These are phyloP conservation scores for Hemiprocne comata DNA, from an alignment of 2,113 vertebrate genomes.

Conservation along the genomic window DNA sequence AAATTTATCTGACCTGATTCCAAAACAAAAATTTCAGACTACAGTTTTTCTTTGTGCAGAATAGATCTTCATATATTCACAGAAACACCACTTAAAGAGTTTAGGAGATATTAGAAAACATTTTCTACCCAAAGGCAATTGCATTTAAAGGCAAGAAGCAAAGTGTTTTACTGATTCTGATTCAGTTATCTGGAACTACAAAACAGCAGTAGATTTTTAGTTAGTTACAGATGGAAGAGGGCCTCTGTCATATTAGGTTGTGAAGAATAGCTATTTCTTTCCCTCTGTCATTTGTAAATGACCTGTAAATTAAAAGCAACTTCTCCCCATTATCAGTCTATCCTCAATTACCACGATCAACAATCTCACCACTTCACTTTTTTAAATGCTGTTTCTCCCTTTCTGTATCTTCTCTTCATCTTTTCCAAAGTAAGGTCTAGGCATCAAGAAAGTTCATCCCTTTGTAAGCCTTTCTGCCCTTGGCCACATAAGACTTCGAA, in stretches of 20 bases:
- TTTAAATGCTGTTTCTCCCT: not conserved
- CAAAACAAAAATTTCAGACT: slow-evolving; percentile 15
- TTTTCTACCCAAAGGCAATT: not conserved
- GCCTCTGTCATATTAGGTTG: not conserved
- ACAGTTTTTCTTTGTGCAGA: not conserved
- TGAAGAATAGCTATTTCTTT: not conserved
- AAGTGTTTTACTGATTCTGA: not conserved
- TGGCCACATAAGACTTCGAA: not conserved
- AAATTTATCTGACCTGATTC: not conserved
- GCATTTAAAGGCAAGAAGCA: not conserved
- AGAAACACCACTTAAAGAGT: not conserved
- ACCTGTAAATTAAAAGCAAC: not conserved
- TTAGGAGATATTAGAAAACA: not conserved
- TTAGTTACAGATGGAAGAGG: not conserved
- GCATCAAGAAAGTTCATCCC: not conserved
- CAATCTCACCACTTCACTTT: not conserved
- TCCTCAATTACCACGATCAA: not conserved
- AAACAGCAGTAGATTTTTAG: not conserved
- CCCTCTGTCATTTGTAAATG: not conserved
- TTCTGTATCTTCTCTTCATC: not conserved
- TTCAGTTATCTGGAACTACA: not conserved
- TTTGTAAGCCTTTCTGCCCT: not conserved
- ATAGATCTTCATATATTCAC: not conserved
- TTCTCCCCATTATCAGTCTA: not conserved
- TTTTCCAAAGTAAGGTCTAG: not conserved